Base-by-base conservation (phyloP, 2,888 invertebrate species). In the Caenorhabditis doughertyi region DNA sequence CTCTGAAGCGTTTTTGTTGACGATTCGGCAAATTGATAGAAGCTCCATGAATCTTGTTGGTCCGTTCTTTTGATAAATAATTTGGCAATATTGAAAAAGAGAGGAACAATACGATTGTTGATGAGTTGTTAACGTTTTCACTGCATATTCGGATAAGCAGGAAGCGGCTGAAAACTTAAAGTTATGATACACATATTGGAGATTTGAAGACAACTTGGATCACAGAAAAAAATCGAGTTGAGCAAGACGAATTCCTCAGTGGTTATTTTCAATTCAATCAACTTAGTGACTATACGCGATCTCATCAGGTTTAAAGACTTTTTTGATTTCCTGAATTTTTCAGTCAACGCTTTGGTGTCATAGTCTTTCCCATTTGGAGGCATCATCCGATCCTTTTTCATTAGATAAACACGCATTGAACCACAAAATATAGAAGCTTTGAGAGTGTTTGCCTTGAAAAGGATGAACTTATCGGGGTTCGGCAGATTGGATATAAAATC, bases 31-130 rank as follows among this genome's bases (percentile, higher is more conserved):
- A 13, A 65, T n/a, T 5, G 65, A 49, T 18, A 65, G 49, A 29
- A 65, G 65, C 11, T 65, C 51, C 32, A n/a, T 65, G 51, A 65
- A 65, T 32, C 65, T 29, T n/a, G 65, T 42, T 0, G 65, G 49
- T 2, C 49, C 65, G 13, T 18, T n/a, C 18, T 65, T 39, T 21
- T 65, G 65, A 27, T 65, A 47, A 16, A 49, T 35, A 32, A 27
- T 9, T 16, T 32, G 21, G 13, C 65, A 65, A 32, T 47, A 47
- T n/a, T 65, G 49, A 2, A 65, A 21, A 0, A 65, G 49, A 11
- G 49, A 8, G 3, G 42, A 42, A 13, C 32, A 32, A 39, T 68
- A 55, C 5, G 4, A 23, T 0, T 56, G 42, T 18, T 56, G 55
- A 11, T 68, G 39, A 1, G 11, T 18, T 0, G 55, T 16, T 2